These are phyloP conservation scores for Oenanthe oenanthe DNA, from an alignment of 2,113 vertebrate species.

Conservation along the genomic window DNA sequence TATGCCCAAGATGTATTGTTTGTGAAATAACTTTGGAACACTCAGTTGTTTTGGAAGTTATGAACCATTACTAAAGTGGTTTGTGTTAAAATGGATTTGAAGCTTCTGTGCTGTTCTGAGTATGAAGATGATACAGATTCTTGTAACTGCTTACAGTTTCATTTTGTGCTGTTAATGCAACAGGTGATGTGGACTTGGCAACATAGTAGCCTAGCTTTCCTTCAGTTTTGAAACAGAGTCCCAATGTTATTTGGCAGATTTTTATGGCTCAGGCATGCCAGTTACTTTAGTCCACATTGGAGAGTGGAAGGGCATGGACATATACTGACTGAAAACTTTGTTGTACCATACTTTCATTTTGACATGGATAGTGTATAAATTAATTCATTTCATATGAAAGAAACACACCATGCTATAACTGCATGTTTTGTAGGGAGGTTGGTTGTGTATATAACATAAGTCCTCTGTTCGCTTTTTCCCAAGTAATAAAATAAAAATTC, in stretches of 20 bases:
- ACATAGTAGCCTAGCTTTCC: not conserved
- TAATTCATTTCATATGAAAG: not conserved
- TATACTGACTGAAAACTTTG: not conserved
- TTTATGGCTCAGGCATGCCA: not conserved
- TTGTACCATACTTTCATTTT: not conserved
- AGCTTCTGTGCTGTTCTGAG: not conserved
- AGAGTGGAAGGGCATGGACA: not conserved
- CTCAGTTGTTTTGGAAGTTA: not conserved
- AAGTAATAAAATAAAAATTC: not conserved
- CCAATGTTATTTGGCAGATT: not conserved
- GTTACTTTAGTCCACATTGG: not conserved
- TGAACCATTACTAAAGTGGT: fast-evolving
- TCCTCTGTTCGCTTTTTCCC: not conserved
- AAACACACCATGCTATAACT: not conserved
- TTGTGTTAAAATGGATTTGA: not conserved
- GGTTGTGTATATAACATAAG: not conserved
- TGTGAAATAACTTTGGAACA: not conserved
- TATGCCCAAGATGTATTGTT: not conserved
- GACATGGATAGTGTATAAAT: not conserved
- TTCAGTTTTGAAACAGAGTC: not conserved
- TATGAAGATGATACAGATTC: not conserved
- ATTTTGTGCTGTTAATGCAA: not conserved
- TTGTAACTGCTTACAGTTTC: not conserved
- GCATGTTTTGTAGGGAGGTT: not conserved
- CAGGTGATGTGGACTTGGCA: not conserved